phyloP scores from a whole-genome alignment of 1,140 invertebrate species.

The Drosophila ercepeae region DNA sequence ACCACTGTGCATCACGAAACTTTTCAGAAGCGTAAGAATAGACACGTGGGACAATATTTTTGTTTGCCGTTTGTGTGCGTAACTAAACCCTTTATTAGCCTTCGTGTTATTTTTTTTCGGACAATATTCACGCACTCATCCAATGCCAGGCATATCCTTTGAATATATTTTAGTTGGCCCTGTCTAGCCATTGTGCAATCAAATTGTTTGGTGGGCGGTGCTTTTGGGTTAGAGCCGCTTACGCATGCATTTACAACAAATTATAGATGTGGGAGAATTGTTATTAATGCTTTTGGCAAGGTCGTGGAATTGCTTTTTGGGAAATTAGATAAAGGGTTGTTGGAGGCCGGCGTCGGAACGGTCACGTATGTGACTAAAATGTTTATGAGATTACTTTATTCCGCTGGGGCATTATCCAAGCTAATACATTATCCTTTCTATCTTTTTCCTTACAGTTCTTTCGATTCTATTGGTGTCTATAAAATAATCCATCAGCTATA shows the following conservation, averaged over 20 bases:
- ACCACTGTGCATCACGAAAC: slow-evolving; percentile 41
- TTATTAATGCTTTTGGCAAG: slow-evolving; percentile 47
- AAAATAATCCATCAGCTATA: slow-evolving; percentile 28
- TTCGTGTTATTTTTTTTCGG: slow-evolving; percentile 26
- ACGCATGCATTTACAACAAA: slow-evolving; percentile 71
- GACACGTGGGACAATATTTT: slow-evolving; percentile 5
- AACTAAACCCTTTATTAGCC: slow-evolving; percentile 63
- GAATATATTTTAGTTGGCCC: slow-evolving; percentile 24
- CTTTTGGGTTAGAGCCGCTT: slow-evolving; percentile 37
- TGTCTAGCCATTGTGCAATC: slow-evolving; percentile 59
- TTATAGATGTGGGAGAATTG: slow-evolving; percentile 40
- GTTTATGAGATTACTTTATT: slow-evolving; percentile 5
- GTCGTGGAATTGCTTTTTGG: slow-evolving; percentile 34
- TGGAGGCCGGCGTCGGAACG: slow-evolving; percentile 1
- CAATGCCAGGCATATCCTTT: slow-evolving; percentile 24
- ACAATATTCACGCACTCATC: slow-evolving; percentile 9
- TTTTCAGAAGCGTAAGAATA: slow-evolving; percentile 12
- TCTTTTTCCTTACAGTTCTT: slow-evolving; percentile 7
- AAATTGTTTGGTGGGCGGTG: slow-evolving; percentile 54
- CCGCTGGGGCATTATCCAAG: background rate
- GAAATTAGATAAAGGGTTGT: slow-evolving; percentile 34
- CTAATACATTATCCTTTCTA: slow-evolving; percentile 7
- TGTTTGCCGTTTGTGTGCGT: slow-evolving; percentile 18
- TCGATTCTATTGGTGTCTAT: slow-evolving; percentile 41
- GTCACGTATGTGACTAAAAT: slow-evolving; percentile 26